phyloP scores from a whole-genome alignment of 2,113 vertebrate genomes.

The Hystrix brachyura region DNA sequence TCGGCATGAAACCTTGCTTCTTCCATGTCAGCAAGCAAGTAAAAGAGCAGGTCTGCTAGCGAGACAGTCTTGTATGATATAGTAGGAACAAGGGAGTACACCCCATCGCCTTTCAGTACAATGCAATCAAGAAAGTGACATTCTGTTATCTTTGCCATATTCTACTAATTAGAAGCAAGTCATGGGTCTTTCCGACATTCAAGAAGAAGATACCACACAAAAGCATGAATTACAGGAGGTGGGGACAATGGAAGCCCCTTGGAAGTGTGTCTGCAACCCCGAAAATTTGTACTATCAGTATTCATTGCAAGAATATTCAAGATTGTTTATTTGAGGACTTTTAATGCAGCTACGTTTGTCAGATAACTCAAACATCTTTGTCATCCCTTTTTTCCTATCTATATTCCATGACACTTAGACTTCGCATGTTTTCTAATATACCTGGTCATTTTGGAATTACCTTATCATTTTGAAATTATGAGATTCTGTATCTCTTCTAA shows the following conservation, averaged over 20 bases:
- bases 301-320: conserved; percentile 21
- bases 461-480: conserved; percentile 30
- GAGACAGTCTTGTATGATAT: neutral
- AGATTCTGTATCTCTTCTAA: neutral
- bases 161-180: neutral
- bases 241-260: neutral
- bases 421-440: neutral
- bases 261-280: neutral
- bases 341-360: neutral
- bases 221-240: neutral
- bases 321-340: neutral
- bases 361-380: neutral
- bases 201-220: neutral
- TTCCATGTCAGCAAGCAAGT: neutral
- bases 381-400: neutral
- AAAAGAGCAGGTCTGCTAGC: neutral
- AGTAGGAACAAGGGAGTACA: neutral
- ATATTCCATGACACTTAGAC: neutral
- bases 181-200: neutral
- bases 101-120: neutral
- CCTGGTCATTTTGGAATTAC: neutral
- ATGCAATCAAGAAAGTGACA: neutral
- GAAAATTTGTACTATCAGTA: neutral
- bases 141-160: neutral
- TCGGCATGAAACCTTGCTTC: neutral